Evolutionary conservation across 2,797 vertebrate genomes (phyloP).

Genomic region (Hyperoplus lanceolatus): DNA sequence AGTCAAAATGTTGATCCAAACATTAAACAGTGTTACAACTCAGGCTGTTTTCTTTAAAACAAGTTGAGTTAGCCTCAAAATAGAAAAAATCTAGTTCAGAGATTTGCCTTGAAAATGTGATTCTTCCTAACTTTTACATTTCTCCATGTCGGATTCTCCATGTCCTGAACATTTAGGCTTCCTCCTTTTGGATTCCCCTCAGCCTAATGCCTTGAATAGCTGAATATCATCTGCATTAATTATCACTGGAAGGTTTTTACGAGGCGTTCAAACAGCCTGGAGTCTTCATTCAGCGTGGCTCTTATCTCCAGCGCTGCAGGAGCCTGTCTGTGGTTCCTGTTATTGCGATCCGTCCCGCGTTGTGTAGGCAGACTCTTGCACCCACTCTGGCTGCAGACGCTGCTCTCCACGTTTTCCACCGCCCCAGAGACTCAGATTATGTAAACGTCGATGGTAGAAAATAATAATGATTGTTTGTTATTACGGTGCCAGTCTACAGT

Average conservation of each 20-base stretch:
- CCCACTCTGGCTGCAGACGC: conserved; percentile 41
- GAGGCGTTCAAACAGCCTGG: conserved; percentile 32
- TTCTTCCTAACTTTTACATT: too few relatives aligned
- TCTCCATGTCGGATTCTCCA: neutral
- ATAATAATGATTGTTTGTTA: conserved; percentile 78
- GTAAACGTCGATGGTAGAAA: conserved; percentile 58
- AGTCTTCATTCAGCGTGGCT: conserved; percentile 66
- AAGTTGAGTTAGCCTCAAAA: too few relatives aligned
- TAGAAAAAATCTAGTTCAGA: too few relatives aligned
- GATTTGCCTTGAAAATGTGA: too few relatives aligned
- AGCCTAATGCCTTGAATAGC: conserved; percentile 3
- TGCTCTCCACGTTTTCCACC: conserved; percentile 51
- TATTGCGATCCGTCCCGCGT: conserved; percentile 84
- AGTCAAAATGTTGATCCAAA: too few relatives aligned
- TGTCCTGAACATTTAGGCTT: neutral
- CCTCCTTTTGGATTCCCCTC: conserved; percentile 36
- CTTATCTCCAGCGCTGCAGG: conserved; percentile 93
- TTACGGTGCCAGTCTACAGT: conserved; percentile 76
- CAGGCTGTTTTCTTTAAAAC: too few relatives aligned
- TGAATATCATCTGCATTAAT: conserved; percentile 42
- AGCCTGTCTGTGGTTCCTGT: conserved; percentile 92
- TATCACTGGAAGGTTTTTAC: conserved; percentile 48
- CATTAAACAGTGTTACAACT: too few relatives aligned
- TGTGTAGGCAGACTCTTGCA: conserved; percentile 61
- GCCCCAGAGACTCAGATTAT: conserved; percentile 68